Conservation (phyloP, 2,888 invertebrate species). For the Xestoiulus laeticollis region DNA sequence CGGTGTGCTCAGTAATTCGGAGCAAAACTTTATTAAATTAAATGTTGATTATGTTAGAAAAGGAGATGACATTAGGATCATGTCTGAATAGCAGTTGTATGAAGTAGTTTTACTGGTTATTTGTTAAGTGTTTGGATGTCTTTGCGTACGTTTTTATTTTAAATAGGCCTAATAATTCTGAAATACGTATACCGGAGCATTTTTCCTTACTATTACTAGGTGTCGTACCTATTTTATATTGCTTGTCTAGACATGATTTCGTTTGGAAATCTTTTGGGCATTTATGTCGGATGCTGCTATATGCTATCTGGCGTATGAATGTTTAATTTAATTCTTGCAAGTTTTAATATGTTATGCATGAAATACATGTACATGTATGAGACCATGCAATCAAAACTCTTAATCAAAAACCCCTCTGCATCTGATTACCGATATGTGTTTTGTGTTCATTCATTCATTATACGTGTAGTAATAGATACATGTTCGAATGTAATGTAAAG, state of each 20-base stretch:
- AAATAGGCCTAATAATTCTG: background rate
- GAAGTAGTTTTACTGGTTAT: background rate
- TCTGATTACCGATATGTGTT: background rate
- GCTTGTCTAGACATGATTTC: background rate
- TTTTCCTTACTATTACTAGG: background rate
- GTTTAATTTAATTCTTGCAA: background rate
- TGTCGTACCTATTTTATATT: background rate
- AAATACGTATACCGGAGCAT: background rate
- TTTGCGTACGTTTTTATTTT: background rate
- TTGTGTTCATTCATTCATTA: background rate
- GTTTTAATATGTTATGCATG: background rate
- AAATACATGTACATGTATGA: background rate
- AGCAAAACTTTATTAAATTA: background rate
- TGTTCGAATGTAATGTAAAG: too few relatives aligned
- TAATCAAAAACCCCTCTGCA: background rate
- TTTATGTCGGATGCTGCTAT: conserved; percentile 19
- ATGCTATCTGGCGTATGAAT: background rate
- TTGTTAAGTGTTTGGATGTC: background rate
- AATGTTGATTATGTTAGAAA: background rate
- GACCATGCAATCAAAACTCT: background rate
- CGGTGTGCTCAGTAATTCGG: background rate
- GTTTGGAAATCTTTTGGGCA: background rate
- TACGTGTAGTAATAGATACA: background rate
- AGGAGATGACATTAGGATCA: background rate
- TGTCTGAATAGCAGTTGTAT: background rate